These are phyloP conservation scores for Eulimnadia texana DNA, from an alignment of 1,140 invertebrate genomes.

Conservation along the genomic window DNA sequence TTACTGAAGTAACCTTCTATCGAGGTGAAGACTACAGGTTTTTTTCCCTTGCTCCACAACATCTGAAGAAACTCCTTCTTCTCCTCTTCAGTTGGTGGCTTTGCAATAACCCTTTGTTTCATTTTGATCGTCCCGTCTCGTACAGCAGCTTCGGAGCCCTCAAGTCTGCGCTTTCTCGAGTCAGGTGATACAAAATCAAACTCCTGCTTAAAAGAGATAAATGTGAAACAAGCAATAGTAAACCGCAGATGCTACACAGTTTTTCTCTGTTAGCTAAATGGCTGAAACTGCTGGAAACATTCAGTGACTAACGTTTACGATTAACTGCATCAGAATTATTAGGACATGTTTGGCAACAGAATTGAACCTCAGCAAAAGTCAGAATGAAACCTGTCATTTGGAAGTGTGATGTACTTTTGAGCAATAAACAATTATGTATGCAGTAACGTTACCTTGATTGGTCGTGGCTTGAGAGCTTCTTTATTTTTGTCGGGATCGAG, in stretches of 20 bases:
- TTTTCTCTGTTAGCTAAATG: too few relatives aligned
- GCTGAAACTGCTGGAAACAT: too few relatives aligned
- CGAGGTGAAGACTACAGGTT: background rate
- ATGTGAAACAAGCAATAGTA: too few relatives aligned
- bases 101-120: background rate
- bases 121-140: background rate
- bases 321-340: too few relatives aligned
- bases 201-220: too few relatives aligned
- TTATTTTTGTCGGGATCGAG: background rate
- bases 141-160: too few relatives aligned
- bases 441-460: background rate
- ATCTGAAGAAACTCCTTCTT: background rate
- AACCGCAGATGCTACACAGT: too few relatives aligned
- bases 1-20: background rate
- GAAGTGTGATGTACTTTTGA: background rate
- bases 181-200: background rate
- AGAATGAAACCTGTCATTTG: too few relatives aligned
- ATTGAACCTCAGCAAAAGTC: too few relatives aligned
- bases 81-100: background rate
- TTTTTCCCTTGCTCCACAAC: background rate
- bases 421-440: background rate
- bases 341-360: too few relatives aligned
- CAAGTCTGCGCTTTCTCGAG: background rate
- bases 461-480: too few relatives aligned
- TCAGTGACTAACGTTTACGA: too few relatives aligned